Evolutionary conservation across 2,797 vertebrate species (phyloP).

Genomic region (Delichon dasypus): DNA sequence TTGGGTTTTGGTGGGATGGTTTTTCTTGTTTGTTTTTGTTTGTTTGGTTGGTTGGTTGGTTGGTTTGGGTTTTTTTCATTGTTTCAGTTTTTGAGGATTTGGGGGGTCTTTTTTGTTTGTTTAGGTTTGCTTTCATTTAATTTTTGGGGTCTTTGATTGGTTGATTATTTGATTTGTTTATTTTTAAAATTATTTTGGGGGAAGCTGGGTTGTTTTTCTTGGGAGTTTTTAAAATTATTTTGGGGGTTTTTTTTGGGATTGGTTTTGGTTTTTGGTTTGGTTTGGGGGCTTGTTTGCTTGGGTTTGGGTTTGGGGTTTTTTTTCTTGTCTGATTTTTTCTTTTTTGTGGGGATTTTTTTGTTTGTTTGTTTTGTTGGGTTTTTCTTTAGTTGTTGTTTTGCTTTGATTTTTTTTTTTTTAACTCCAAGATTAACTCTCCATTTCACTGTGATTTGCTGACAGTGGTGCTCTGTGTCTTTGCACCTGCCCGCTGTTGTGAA

Average conservation of each 20-base stretch:
- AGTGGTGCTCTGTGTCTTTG: neutral
- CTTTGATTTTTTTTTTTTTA: neutral
- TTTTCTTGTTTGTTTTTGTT: neutral
- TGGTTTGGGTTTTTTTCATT: neutral
- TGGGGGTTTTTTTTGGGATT: no score
- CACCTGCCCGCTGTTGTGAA: constrained; percentile 16
- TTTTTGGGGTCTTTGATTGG: neutral
- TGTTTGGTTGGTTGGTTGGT: neutral
- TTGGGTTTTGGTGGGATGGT: rapidly evolving
- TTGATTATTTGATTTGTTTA: no score
- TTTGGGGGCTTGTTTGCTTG: neutral
- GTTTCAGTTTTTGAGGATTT: neutral
- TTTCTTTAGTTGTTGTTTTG: neutral
- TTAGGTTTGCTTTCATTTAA: neutral
- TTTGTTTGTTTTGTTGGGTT: neutral
- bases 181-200: no score
- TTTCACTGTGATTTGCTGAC: neutral
- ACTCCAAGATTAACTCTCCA: neutral
- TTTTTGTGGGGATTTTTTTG: no score
- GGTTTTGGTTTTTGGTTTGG: neutral
- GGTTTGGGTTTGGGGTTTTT: neutral
- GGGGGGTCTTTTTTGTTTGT: no score
- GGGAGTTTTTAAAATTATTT: neutral
- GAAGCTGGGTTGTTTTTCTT: neutral
- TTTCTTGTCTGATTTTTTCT: neutral